Percentiles rank a stretch among this genome's conserved stretches.
Conservation (phyloP, 2,113 vertebrate species). For the Actenoides hombroni region DNA sequence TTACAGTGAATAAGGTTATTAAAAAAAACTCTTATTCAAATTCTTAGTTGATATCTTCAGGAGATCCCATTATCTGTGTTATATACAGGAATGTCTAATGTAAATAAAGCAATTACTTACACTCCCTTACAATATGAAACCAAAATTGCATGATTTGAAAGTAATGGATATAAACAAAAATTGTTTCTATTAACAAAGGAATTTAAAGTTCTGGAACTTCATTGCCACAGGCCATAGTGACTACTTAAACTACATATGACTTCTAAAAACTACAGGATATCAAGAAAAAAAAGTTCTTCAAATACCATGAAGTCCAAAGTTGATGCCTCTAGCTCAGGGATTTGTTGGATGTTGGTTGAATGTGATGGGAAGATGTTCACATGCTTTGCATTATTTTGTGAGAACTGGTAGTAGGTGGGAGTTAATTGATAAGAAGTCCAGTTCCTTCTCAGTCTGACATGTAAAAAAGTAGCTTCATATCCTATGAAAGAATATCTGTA, state of each 20-base stretch:
- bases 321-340: fast-evolving
- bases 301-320: neutral
- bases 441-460: neutral
- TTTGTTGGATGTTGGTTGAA: neutral
- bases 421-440: neutral
- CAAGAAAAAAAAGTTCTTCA: neutral
- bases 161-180: neutral
- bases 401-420: neutral
- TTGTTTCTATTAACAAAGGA: neutral
- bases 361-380: neutral
- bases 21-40: neutral
- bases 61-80: neutral
- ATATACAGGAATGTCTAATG: neutral
- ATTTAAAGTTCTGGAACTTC: neutral
- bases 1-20: neutral
- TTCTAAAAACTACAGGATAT: neutral
- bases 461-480: neutral
- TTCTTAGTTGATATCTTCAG: neutral
- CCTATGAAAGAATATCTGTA: neutral
- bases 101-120: neutral
- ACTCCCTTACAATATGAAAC: neutral
- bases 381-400: neutral
- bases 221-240: neutral
- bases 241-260: neutral
- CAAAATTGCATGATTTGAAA: neutral